Conservation (phyloP, 2,888 invertebrate species). For the Ariolimax columbianus region DNA sequence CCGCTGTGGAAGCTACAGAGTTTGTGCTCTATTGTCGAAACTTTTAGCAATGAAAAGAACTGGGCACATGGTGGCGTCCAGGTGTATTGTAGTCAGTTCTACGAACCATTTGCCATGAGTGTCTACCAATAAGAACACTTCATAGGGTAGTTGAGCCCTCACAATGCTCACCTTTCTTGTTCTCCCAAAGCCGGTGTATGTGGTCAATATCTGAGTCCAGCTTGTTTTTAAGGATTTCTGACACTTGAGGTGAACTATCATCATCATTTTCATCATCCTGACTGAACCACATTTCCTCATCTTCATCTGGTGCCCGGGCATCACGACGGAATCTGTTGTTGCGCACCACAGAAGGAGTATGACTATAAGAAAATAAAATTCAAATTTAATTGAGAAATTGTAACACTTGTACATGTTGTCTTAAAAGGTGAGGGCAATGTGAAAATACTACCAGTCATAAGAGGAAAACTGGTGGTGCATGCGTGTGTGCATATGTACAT, state of each 20-base stretch:
- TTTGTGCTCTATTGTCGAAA: too few relatives aligned
- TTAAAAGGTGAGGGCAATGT: too few relatives aligned
- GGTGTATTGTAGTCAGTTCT: too few relatives aligned
- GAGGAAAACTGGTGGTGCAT: too few relatives aligned
- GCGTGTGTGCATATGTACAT: too few relatives aligned
- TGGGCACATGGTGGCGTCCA: too few relatives aligned
- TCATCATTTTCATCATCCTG: slow-evolving; percentile 87
- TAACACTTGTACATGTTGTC: too few relatives aligned
- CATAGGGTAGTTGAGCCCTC: neutral
- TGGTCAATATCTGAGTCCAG: slow-evolving; percentile 83
- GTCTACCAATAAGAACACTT: too few relatives aligned
- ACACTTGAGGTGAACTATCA: slow-evolving; percentile 75
- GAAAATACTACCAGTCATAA: too few relatives aligned
- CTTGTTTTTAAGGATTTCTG: slow-evolving; percentile 82
- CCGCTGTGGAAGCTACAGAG: too few relatives aligned
- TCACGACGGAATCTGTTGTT: slow-evolving; percentile 89
- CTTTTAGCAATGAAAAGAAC: too few relatives aligned
- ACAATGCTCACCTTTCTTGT: slow-evolving; percentile 80
- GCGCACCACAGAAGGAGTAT: slow-evolving; percentile 87
- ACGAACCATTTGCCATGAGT: too few relatives aligned
- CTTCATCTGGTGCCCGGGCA: slow-evolving; percentile 95
- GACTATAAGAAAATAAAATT: slow-evolving; percentile 70
- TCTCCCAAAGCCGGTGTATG: slow-evolving; percentile 85
- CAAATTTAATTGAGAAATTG: neutral
- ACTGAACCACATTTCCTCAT: slow-evolving; percentile 99